phyloP scores from a whole-genome alignment of 2,113 vertebrate species.

The Aegithalos caudatus region DNA sequence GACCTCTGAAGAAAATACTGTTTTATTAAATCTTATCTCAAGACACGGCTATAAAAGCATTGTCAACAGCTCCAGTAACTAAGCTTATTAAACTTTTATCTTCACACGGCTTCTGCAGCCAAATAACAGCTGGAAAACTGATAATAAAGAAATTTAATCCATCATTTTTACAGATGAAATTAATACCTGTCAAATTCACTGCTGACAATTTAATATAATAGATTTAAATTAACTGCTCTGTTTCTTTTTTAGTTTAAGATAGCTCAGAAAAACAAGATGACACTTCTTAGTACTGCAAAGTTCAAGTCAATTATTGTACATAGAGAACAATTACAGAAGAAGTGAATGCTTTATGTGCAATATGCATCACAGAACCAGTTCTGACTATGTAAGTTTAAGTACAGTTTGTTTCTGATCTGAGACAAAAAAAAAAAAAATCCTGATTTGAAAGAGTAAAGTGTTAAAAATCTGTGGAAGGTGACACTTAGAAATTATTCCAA shows the following conservation, averaged over 20 bases:
- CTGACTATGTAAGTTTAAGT: background rate
- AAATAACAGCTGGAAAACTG: conserved; percentile 70
- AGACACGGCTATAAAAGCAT: conserved; percentile 63
- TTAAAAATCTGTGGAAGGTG: background rate
- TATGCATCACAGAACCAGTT: background rate
- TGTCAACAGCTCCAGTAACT: conserved; percentile 67
- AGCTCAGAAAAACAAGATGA: conserved; percentile 29
- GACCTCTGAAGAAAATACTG: conserved; percentile 66
- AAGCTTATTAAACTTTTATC: conserved; percentile 80
- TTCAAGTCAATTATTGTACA: conserved; percentile 17
- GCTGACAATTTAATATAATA: conserved; percentile 79
- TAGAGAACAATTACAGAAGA: background rate
- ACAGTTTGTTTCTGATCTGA: background rate
- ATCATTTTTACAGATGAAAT: conserved; percentile 82
- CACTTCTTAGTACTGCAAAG: background rate
- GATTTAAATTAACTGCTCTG: conserved; percentile 44
- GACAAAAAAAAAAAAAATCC: background rate
- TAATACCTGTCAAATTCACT: conserved; percentile 80
- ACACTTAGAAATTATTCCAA: background rate
- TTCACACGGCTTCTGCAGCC: conserved; percentile 59
- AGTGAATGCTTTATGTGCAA: background rate
- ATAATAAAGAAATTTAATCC: conserved; percentile 82
- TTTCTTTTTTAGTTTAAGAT: conserved; percentile 30
- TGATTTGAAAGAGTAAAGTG: background rate
- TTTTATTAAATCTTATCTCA: conserved; percentile 78